Evolutionary conservation across 1,140 invertebrate species (phyloP).

Genomic region (Cydia fagiglandana): DNA sequence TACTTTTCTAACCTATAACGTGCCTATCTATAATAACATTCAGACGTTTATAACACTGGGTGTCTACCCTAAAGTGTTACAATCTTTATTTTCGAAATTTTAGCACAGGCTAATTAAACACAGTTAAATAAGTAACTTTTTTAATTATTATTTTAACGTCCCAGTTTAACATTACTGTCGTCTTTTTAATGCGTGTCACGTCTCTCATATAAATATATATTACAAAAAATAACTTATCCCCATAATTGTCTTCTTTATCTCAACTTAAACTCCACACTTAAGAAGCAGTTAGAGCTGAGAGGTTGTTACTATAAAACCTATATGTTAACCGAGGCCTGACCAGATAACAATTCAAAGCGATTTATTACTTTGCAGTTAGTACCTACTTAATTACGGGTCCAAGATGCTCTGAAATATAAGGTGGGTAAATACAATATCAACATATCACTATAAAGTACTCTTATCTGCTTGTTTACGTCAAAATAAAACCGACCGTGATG

Average conservation of each 20-base stretch:
- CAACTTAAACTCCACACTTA: neutral
- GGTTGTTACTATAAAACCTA: slow-evolving; percentile 6
- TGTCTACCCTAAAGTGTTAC: no score
- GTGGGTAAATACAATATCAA: slow-evolving; percentile 2
- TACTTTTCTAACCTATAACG: no score
- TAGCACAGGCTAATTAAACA: no score
- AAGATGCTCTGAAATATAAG: neutral
- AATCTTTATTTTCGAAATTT: no score
- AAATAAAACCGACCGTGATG: neutral
- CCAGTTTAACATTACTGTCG: no score
- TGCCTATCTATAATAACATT: no score
- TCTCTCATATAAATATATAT: no score
- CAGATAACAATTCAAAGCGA: slow-evolving; percentile 14
- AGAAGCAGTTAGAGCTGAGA: neutral
- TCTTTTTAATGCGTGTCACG: no score
- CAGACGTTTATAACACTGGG: no score
- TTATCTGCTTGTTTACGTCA: neutral
- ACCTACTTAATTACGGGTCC: neutral
- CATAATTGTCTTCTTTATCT: neutral
- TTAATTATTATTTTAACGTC: no score
- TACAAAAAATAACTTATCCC: neutral
- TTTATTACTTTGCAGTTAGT: slow-evolving; percentile 8
- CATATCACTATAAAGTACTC: neutral
- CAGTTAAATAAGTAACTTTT: no score
- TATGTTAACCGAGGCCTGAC: slow-evolving; percentile 9